phyloP scores from a whole-genome alignment of 2,797 vertebrate genomes.

The Neosilurus hyrtlii region DNA sequence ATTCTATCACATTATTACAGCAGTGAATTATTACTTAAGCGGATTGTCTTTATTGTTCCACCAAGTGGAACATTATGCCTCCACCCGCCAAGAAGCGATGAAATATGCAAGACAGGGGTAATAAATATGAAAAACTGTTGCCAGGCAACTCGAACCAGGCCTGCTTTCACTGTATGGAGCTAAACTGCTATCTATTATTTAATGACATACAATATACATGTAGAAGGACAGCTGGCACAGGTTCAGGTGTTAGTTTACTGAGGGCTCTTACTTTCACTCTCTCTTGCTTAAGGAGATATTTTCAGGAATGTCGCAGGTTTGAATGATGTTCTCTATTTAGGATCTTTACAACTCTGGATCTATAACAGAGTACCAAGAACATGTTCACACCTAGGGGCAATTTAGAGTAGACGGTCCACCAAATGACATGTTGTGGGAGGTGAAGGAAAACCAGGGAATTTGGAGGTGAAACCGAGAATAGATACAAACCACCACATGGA shows the following conservation, averaged over 20 bases:
- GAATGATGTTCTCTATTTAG: not conserved
- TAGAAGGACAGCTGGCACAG: constrained; percentile 39
- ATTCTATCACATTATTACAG: not conserved
- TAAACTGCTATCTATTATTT: constrained; percentile 64
- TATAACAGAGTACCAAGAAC: not conserved
- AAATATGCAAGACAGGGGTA: constrained; percentile 11
- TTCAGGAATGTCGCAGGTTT: constrained; percentile 16
- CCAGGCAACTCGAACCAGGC: constrained; percentile 58
- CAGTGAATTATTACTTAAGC: not conserved
- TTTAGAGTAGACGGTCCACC: not conserved
- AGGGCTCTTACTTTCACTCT: constrained; percentile 49
- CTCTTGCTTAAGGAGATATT: constrained; percentile 50
- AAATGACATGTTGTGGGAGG: not conserved
- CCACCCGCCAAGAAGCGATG: not conserved
- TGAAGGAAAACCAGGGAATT: not conserved
- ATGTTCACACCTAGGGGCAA: not conserved
- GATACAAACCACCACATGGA: not conserved
- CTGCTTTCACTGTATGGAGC: constrained; percentile 34
- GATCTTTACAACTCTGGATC: not conserved
- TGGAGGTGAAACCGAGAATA: no score
- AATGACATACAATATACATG: constrained; percentile 36
- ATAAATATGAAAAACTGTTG: constrained; percentile 40
- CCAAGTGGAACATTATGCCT: not conserved
- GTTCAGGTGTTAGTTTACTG: constrained; percentile 55
- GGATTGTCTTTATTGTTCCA: constrained; percentile 4